A percentile compares a stretch with the other conserved stretches of the same genome.
Conservation (phyloP, 1,140 invertebrate species). For the Drosophila auraria region DNA sequence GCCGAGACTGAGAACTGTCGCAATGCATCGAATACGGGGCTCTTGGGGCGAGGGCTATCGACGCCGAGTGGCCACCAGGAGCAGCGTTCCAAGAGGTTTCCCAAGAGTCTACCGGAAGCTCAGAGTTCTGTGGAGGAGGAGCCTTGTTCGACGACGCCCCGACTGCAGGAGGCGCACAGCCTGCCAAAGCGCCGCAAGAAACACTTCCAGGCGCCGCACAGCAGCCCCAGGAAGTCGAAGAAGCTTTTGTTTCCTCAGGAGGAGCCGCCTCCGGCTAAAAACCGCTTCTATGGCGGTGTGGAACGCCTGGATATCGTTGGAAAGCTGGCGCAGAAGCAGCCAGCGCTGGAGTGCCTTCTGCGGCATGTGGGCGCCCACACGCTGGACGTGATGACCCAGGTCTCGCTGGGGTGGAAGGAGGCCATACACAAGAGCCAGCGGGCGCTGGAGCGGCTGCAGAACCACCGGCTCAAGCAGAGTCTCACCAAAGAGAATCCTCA, state of each 20-base stretch:
- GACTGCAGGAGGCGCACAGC: slow-evolving; percentile 22
- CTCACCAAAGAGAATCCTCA: slow-evolving; percentile 62
- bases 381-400: slow-evolving; percentile 65
- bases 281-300: slow-evolving; percentile 61
- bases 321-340: slow-evolving; percentile 50
- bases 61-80: slow-evolving; percentile 43
- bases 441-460: slow-evolving; percentile 51
- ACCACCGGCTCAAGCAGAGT: slow-evolving; percentile 63
- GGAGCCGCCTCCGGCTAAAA: not conserved
- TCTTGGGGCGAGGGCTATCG: slow-evolving; percentile 3
- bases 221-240: slow-evolving; percentile 69
- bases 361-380: slow-evolving; percentile 47
- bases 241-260: slow-evolving; percentile 58
- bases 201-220: slow-evolving; percentile 51
- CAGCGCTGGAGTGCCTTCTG: slow-evolving; percentile 65
- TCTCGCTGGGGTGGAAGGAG: slow-evolving; percentile 55
- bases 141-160: slow-evolving; percentile 39
- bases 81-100: slow-evolving; percentile 7
- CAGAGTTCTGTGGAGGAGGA: slow-evolving; percentile 8
- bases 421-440: slow-evolving; percentile 43
- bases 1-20: slow-evolving; percentile 62
- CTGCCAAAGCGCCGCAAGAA: slow-evolving; percentile 55
- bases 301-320: slow-evolving; percentile 63
- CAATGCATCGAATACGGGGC: slow-evolving; percentile 52
- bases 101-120: slow-evolving; percentile 8